Evolutionary conservation across 2,888 invertebrate genomes (phyloP).

Genomic region (Blera fallax): DNA sequence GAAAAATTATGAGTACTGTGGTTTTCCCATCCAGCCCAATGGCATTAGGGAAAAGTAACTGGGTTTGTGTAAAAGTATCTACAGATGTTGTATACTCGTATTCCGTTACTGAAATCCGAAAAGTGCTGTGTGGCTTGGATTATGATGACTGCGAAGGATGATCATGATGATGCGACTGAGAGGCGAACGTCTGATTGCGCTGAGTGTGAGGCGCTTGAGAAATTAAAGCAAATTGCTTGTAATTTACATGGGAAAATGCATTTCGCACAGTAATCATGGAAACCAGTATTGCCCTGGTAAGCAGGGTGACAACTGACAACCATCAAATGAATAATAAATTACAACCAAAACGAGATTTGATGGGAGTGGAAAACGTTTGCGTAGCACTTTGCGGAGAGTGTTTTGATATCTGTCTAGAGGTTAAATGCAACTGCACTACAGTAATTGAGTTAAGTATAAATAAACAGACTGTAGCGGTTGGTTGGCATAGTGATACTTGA

Average conservation of each 20-base stretch:
- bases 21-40: constrained; percentile 44
- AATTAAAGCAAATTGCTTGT: constrained; percentile 58
- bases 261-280: constrained; percentile 10
- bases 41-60: constrained; percentile 37
- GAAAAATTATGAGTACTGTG: constrained; percentile 13
- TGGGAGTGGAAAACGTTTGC: background rate
- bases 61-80: constrained; percentile 53
- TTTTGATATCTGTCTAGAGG: background rate
- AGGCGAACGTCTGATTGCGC: constrained; percentile 29
- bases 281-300: background rate
- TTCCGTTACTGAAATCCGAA: constrained; percentile 68
- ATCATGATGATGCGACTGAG: constrained; percentile 9
- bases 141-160: constrained; percentile 9
- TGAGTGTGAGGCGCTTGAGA: constrained; percentile 30
- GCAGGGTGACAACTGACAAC: background rate
- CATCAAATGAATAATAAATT: constrained; percentile 19
- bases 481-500: background rate
- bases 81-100: background rate
- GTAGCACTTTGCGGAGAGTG: constrained; percentile 16
- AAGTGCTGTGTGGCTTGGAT: constrained; percentile 51
- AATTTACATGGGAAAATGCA: constrained; percentile 60
- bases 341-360: background rate
- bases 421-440: background rate
- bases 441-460: constrained; percentile 1
- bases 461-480: background rate